These are phyloP conservation scores for Micromys minutus DNA, from an alignment of 2,113 vertebrate species.

Conservation along the genomic window DNA sequence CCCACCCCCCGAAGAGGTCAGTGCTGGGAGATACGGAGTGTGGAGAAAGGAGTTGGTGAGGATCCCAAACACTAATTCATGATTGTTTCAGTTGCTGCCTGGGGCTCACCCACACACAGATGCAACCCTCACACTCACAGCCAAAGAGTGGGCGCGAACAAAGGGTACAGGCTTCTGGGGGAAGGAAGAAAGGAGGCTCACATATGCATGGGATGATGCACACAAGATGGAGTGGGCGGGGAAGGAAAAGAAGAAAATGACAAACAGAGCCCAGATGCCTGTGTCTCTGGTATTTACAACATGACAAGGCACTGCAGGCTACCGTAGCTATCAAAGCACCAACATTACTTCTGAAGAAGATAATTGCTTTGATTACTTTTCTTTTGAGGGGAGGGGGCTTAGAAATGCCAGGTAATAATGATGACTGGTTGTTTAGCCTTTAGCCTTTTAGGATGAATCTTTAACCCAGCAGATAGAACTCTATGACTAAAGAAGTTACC, in stretches of 20 bases:
- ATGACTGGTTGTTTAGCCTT: background rate
- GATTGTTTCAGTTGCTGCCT: constrained; percentile 10
- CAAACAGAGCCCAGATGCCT: constrained; percentile 38
- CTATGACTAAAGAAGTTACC: background rate
- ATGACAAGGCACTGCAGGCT: background rate
- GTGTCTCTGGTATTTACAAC: background rate
- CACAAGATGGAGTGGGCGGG: background rate
- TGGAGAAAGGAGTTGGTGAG: background rate
- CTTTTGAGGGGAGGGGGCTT: background rate
- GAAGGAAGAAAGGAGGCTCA: background rate
- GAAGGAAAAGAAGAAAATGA: background rate
- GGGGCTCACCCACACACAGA: constrained; percentile 72
- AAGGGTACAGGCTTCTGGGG: constrained; percentile 22
- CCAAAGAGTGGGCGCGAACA: constrained; percentile 67
- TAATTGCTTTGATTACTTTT: background rate
- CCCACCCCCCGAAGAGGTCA: background rate
- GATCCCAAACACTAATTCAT: constrained; percentile 8
- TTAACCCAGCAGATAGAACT: background rate
- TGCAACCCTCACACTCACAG: constrained; percentile 7
- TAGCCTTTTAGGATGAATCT: constrained; percentile 14
- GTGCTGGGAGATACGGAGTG: background rate
- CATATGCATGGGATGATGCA: background rate
- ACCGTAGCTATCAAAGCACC: background rate
- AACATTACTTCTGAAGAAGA: background rate
- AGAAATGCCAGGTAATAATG: background rate